Evolutionary conservation across 2,113 vertebrate genomes (phyloP), one percentile per base, ranked within the genome.

Genomic region (Paradoxurus hermaphroditus): DNA sequence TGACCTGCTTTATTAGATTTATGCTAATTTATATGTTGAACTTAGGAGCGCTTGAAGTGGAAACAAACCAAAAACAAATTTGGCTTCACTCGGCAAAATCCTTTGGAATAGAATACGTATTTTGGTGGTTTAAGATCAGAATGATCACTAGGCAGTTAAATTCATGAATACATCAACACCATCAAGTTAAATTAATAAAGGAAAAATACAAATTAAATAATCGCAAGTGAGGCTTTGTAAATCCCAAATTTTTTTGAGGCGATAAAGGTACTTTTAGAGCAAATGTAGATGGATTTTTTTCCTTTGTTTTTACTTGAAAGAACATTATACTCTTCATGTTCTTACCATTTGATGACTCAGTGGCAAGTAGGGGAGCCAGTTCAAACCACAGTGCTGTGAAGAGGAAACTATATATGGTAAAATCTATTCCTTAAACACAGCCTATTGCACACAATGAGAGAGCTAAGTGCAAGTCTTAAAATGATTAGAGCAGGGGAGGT

Each of bases 331-430:
- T 65, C 10, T 97, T 93, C 85, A 25, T 97, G 96, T 95, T 98
- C 92, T 98, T 95, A 79, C 77, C 91, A 95, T 95, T 97, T 91
- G 95, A 98, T 98, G 98, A 99, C 98, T 99, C 98, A 99, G 97
- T 98, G 98, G 99, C 99, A 99, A 99, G 99, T 99, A 99, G 99
- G 98, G 98, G 95, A 98, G 94, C 94, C 34, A 0, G 95, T 98
- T 49, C 67, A 97, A 99, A 99, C 99, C 99, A 98, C 99, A 99
- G 70, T 91, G 92, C 96, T 97, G 83, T 81, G 87, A 97, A 96
- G 97, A 99, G 98, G 98, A 98, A 98, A 79, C 98, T 99, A 98
- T 99, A 99, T 99, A 99, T 99, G 98, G 98, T 98, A 98, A 99
- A 98, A 98, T 89, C 84, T 97, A 70, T 95, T 98, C 97, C 83